Percentiles rank a stretch among this genome's conserved stretches.
Conservation (phyloP, 2,888 invertebrate species). For the Metopia argyrocephala region DNA sequence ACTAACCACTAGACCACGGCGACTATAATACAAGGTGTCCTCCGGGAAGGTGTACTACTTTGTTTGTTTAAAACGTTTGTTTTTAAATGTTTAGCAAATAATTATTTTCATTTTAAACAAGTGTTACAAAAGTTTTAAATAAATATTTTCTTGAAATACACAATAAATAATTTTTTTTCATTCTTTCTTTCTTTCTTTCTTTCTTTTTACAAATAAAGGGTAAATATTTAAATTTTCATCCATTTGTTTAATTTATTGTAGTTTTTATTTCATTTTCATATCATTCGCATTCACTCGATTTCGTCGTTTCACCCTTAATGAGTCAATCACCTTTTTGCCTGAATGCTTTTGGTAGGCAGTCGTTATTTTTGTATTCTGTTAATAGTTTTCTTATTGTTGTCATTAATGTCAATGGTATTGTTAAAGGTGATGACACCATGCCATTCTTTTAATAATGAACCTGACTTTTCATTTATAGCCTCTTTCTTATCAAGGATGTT, state of each 20-base stretch:
- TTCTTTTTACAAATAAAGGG: no score
- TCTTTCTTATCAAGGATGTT: not conserved
- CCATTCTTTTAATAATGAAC: not conserved
- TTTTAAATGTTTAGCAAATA: no score
- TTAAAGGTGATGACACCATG: not conserved
- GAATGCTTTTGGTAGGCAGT: not conserved
- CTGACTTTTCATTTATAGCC: not conserved
- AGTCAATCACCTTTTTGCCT: slow-evolving; percentile 41
- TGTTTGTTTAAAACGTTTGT: no score
- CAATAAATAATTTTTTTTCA: no score
- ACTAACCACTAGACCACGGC: no score
- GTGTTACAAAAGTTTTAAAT: no score
- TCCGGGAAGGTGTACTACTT: no score
- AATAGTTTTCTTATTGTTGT: not conserved
- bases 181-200: no score
- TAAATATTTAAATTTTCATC: not conserved
- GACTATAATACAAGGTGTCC: no score
- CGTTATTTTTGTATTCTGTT: not conserved
- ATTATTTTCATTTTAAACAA: no score
- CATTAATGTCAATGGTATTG: not conserved
- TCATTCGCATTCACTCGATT: not conserved
- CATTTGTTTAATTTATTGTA: not conserved
- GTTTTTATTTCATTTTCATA: no score
- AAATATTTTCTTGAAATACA: no score
- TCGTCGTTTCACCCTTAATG: slow-evolving; percentile 16